Percentiles rank a stretch among this genome's conserved stretches.
Conservation (phyloP, 2,888 invertebrate species). For the Harpagoxenus sublaevis region DNA sequence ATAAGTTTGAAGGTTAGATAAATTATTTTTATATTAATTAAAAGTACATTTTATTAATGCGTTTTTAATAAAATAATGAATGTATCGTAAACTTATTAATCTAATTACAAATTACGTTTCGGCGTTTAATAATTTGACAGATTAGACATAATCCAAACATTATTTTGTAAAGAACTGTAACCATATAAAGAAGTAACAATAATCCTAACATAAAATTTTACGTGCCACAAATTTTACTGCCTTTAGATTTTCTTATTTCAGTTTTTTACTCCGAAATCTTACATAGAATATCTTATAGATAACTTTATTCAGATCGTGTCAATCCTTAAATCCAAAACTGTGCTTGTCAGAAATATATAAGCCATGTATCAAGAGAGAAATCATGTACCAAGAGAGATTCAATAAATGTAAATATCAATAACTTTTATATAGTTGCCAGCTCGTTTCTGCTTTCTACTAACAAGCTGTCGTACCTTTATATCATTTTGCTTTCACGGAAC, state of each 20-base stretch:
- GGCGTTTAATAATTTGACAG: not conserved
- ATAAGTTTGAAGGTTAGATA: not conserved
- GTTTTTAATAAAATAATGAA: too few relatives aligned
- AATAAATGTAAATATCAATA: constrained; percentile 30
- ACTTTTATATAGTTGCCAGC: constrained; percentile 26
- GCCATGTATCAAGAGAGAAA: too few relatives aligned
- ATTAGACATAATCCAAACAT: not conserved
- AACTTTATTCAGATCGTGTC: not conserved
- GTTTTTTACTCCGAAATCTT: not conserved
- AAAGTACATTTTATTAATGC: not conserved
- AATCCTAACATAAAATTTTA: not conserved
- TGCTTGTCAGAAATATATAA: not conserved
- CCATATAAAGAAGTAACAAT: not conserved
- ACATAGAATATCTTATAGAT: not conserved
- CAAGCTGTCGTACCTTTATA: constrained; percentile 27
- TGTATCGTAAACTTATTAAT: too few relatives aligned
- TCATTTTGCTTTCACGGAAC: constrained; percentile 32
- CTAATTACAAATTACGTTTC: not conserved
- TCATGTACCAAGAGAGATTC: not conserved
- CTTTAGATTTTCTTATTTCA: not conserved
- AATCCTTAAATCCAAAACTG: not conserved
- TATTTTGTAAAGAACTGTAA: not conserved
- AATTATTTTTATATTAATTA: not conserved
- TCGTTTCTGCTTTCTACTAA: not conserved
- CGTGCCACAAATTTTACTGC: not conserved